A percentile compares a stretch with the other conserved stretches of the same genome.
Evolutionary conservation across 2,113 vertebrate genomes (phyloP).

Genomic region (Pica pica): DNA sequence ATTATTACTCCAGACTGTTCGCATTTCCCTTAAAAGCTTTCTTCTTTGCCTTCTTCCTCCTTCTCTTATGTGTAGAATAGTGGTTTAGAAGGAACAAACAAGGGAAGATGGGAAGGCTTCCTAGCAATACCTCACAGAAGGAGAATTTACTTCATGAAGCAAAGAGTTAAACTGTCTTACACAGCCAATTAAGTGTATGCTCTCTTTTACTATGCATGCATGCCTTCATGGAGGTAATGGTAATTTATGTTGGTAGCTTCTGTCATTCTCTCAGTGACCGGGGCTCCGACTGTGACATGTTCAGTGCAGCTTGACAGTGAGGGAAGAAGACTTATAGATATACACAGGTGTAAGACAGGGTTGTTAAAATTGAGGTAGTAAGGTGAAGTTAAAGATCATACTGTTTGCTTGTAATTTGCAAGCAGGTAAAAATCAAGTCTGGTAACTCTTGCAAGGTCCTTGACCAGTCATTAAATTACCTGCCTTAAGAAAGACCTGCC

Average conservation of each 20-base stretch:
- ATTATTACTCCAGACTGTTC: neutral
- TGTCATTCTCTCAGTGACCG: neutral
- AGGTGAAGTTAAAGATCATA: neutral
- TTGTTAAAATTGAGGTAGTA: neutral
- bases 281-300: neutral
- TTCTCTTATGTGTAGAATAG: neutral
- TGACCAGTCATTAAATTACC: neutral
- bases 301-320: neutral
- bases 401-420: neutral
- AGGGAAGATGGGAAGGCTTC: neutral
- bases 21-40: neutral
- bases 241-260: neutral
- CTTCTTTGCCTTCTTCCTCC: neutral
- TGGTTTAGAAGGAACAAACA: neutral
- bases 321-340: neutral
- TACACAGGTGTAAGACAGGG: neutral
- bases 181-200: neutral
- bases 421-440: neutral
- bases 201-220: neutral
- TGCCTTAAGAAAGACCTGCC: constrained; percentile 36
- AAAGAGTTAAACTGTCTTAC: neutral
- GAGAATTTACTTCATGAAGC: neutral
- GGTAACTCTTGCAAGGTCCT: neutral
- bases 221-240: neutral
- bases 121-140: neutral